Conservation (phyloP, 2,113 vertebrate species). For the Callocephalon fimbriatum region DNA sequence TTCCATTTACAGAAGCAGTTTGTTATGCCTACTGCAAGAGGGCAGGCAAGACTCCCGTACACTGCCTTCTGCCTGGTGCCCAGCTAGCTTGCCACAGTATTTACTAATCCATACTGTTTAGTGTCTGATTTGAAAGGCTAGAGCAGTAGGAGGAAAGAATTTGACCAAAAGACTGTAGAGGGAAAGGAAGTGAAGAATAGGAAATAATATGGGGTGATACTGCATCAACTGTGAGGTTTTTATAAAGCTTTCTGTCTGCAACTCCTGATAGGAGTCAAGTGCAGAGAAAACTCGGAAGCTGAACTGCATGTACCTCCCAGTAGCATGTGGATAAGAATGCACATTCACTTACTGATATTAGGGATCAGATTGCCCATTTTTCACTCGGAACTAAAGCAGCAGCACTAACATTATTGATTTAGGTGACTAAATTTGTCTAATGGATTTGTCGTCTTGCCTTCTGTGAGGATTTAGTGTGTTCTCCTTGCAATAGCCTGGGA, state of each 20-base stretch:
- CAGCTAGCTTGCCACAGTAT: not conserved
- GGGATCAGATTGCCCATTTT: not conserved
- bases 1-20: not conserved
- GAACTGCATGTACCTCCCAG: rapidly evolving
- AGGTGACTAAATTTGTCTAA: not conserved
- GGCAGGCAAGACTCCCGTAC: not conserved
- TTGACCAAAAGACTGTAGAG: not conserved
- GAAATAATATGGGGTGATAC: not conserved
- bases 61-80: not conserved
- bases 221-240: not conserved
- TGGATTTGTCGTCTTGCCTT: not conserved
- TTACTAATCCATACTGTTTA: not conserved
- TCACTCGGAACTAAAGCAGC: not conserved
- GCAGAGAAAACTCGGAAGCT: not conserved
- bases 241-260: not conserved
- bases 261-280: not conserved
- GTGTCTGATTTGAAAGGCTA: not conserved
- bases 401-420: not conserved
- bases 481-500: not conserved
- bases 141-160: not conserved
- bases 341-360: not conserved
- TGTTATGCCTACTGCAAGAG: not conserved
- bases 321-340: not conserved
- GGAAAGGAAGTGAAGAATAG: not conserved
- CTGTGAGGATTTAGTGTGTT: not conserved